Evolutionary conservation across 1,140 invertebrate species (phyloP).

Genomic region (Drosophila sulfurigaster): DNA sequence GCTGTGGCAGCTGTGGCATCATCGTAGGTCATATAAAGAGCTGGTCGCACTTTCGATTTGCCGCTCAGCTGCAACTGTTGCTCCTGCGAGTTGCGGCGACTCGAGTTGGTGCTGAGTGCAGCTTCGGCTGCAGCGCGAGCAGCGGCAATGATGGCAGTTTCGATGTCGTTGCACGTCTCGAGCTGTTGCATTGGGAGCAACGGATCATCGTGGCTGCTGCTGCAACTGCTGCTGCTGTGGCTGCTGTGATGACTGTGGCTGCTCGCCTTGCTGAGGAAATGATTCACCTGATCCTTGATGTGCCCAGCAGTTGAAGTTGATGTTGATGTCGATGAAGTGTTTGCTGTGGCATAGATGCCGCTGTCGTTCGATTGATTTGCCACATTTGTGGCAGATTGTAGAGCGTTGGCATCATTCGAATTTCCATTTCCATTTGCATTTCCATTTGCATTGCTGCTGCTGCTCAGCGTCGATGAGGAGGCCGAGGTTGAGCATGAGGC

Average conservation of each 20-base stretch:
- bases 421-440: conserved; percentile 8
- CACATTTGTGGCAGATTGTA: conserved; percentile 1
- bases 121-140: conserved; percentile 73
- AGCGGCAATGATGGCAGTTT: conserved; percentile 79
- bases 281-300: conserved; percentile 67
- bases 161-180: conserved; percentile 81
- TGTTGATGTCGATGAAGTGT: background rate
- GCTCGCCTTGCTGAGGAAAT: conserved; percentile 65
- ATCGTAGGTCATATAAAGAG: conserved; percentile 43
- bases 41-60: conserved; percentile 38
- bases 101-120: conserved; percentile 57
- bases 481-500: conserved; percentile 46
- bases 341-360: conserved; percentile 63
- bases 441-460: conserved; percentile 21
- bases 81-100: conserved; percentile 68
- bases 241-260: conserved; percentile 48
- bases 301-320: background rate
- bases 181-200: conserved; percentile 66
- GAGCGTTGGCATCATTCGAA: conserved; percentile 7
- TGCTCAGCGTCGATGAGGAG: conserved; percentile 45
- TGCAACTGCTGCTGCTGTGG: conserved; percentile 37
- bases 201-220: conserved; percentile 52
- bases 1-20: conserved; percentile 1
- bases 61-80: conserved; percentile 25
- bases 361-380: conserved; percentile 75